Evolutionary conservation across 2,888 invertebrate species (phyloP), one percentile per base, ranked within the genome.

Genomic region (Drosophila rellima): DNA sequence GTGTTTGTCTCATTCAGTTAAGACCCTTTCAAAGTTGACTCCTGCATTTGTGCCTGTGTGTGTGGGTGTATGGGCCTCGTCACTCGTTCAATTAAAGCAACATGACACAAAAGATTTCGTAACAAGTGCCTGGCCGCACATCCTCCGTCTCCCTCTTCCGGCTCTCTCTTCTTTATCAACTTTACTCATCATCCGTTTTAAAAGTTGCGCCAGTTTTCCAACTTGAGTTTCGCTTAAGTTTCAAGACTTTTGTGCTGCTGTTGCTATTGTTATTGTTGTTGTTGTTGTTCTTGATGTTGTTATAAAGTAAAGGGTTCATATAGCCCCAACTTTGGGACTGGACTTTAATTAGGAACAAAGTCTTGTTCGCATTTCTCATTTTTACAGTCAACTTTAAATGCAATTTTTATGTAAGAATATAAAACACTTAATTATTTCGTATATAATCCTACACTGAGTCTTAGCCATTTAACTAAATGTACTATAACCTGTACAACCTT

Each of bases 31-130:
- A 73, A 74, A 65, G 50, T 69, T 72, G 40, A 54, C 61, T 50
- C 1, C 31, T 40, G 33, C 20, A 18, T 18, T 8, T 40, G 29
- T 17, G 35, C 39, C 40, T 48, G 51, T 55, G 60, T 31, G 39
- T 20, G 42, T 57, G 20, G 42, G 59, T 48, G 17, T 42, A 26
- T 50, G 48, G 35, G 39, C 57, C 77, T 64, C 61, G 64, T 72
- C 77, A 74, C 68, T 75, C 75, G 83, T 83, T 83, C 82, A 83
- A 83, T 83, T 83, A 82, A 82, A 81, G 79, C 76, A 67, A 71
- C 64, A 74, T 65, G 75, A 75, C 78, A 80, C 78, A 80, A 78
- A 78, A 78, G 77, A 77, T 67, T 76, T 76, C 62, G 73, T 76
- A 75, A 76, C 70, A 80, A 78, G 78, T 68, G 75, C 66, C 39